Conservation (phyloP, 2,113 vertebrate species). For the Nothobranchius kuhntae region DNA sequence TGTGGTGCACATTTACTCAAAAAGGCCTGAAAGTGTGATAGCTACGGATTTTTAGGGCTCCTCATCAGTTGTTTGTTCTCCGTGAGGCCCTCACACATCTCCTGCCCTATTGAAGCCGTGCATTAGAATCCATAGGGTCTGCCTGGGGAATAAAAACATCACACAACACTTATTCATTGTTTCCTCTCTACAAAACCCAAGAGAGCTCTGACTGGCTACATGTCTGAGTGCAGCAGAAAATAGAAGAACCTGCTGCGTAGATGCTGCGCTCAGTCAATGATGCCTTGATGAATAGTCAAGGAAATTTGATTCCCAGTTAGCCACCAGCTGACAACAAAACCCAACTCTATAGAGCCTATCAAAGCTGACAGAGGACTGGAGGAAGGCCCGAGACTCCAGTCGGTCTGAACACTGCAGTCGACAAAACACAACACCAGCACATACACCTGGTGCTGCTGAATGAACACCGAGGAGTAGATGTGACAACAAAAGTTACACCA, state of each 20-base stretch:
- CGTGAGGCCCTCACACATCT: neutral
- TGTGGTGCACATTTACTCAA: conserved; percentile 32
- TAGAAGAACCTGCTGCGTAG: conserved; percentile 46
- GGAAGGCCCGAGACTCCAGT: conserved; percentile 3
- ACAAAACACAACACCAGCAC: conserved; percentile 34
- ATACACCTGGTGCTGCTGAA: conserved; percentile 34
- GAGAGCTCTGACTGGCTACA: conserved; percentile 21
- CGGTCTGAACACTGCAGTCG: conserved; percentile 13
- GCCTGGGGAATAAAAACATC: conserved; percentile 51
- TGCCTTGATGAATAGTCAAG: conserved; percentile 43
- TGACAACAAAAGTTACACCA: conserved; percentile 54
- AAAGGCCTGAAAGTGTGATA: conserved; percentile 25
- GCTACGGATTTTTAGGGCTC: conserved; percentile 42
- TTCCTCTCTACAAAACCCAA: conserved; percentile 10
- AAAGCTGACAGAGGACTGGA: conserved; percentile 16
- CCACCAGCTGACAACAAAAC: conserved; percentile 34
- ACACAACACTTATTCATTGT: conserved; percentile 37
- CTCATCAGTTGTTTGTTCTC: conserved; percentile 34
- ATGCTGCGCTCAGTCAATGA: conserved; percentile 29
- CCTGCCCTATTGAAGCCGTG: conserved; percentile 15
- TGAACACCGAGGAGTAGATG: conserved; percentile 37
- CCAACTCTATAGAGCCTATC: conserved; percentile 30
- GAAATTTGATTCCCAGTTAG: conserved; percentile 42
- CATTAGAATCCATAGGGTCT: conserved; percentile 23
- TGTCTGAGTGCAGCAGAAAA: conserved; percentile 41